Evolutionary conservation across 2,888 invertebrate genomes (phyloP), one percentile per base, ranked within the genome.

Genomic region (Cryptocephalus primarius): DNA sequence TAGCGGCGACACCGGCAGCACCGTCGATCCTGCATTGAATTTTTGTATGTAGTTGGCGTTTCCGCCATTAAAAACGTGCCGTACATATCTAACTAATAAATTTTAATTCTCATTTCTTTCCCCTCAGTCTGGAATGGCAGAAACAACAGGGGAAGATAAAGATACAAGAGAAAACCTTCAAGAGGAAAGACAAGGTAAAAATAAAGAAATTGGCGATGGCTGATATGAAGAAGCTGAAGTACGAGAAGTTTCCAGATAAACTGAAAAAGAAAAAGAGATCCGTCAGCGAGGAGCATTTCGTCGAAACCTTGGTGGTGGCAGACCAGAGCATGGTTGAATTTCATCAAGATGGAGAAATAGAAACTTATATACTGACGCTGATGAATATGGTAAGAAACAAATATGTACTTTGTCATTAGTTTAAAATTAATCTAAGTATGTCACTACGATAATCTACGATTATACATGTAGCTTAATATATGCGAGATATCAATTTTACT

Each of bases 281-380:
- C 48, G 78, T 87, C 53, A 87, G 87, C 69, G 79, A 77, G 59
- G 80, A 83, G 31, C 78, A 83, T 45, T 86, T 83, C 69, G 90
- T 92, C 36, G 92, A 92, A 71, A 85, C 88, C 1, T 73, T 92
- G 46, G 78, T 93, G 44, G 92, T 92, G 44, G 91, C 91, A 34
- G 92, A 93, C 72, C 77, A 80, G 46, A 83, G 84, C 55, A 91
- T 92, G 90, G 82, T 86, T 56, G 82, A 85, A 44, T 91, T 89
- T 67, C 91, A 93, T 71, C 75, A 79, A 57, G 79, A 85, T 60
- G 82, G 84, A 59, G 86, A 87, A 63, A 78, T 90, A 55, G 85
- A 88, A 66, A 87, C 83, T 8, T 92, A 93, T 70, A 78, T 93
- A 32, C 75, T 93, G 44, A 91, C 91, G 44, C 85, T 93, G 55